These are phyloP conservation scores for Diachasma alloeum DNA, from an alignment of 1,140 invertebrate genomes.

Conservation along the genomic window DNA sequence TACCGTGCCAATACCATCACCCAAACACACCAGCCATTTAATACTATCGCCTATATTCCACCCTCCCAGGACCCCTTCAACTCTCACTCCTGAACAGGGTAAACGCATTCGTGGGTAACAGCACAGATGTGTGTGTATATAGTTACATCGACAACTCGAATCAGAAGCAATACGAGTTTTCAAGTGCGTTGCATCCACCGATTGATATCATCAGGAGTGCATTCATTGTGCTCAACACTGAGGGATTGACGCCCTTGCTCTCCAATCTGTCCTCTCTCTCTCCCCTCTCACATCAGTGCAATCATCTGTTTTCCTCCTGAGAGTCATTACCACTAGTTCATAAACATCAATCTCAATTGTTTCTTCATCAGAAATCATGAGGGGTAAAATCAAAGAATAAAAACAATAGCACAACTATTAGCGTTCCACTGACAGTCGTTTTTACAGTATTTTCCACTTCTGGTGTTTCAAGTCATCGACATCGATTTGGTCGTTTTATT, in stretches of 20 bases:
- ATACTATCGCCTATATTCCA: background rate
- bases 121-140: background rate
- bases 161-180: background rate
- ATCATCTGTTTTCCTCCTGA: no score
- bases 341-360: no score
- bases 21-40: background rate
- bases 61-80: background rate
- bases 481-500: constrained; percentile 29
- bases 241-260: background rate
- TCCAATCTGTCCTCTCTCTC: background rate
- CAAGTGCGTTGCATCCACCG: background rate
- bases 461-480: constrained; percentile 4
- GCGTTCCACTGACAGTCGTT: background rate
- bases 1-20: background rate
- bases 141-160: no score
- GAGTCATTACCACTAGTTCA: no score
- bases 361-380: no score
- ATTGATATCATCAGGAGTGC: background rate
- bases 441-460: background rate
- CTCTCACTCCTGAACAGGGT: background rate
- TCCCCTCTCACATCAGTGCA: background rate
- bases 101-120: background rate
- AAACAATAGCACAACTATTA: background rate
- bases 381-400: background rate
- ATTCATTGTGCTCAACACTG: background rate